Evolutionary conservation across 2,113 vertebrate genomes (phyloP).

Genomic region (Ceratotherium simum): DNA sequence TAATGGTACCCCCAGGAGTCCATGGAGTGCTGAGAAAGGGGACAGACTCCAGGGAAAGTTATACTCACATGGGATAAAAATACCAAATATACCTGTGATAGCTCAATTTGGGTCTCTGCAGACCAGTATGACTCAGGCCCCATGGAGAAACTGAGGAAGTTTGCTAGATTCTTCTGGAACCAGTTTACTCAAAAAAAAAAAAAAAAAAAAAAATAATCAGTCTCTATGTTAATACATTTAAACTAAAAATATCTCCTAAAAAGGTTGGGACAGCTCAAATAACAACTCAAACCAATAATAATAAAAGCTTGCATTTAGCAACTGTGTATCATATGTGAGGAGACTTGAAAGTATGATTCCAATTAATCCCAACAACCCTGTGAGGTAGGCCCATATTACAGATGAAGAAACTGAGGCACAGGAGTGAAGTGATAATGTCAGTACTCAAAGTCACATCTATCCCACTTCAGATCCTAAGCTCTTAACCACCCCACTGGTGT

Average conservation of each 20-base stretch:
- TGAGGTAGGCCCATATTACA: neutral
- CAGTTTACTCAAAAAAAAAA: neutral
- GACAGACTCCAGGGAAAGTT: neutral
- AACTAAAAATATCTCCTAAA: neutral
- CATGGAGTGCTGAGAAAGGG: neutral
- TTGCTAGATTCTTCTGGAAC: neutral
- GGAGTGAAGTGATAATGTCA: fast-evolving
- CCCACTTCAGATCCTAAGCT: no score
- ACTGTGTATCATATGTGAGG: neutral
- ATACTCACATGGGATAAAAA: no score
- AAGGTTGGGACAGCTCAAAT: neutral
- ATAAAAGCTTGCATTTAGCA: neutral
- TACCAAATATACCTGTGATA: neutral
- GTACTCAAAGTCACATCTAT: neutral
- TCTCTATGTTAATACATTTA: neutral
- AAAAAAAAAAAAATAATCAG: neutral
- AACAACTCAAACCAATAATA: neutral
- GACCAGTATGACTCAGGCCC: neutral
- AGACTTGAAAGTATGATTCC: neutral
- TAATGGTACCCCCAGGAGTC: neutral
- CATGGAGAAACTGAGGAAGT: neutral
- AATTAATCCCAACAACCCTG: neutral
- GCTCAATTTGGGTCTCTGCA: neutral
- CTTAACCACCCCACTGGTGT: fast-evolving
- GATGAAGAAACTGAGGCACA: neutral